These are phyloP conservation scores for Ursus arctos DNA, from an alignment of 2,113 vertebrate genomes.

Conservation along the genomic window DNA sequence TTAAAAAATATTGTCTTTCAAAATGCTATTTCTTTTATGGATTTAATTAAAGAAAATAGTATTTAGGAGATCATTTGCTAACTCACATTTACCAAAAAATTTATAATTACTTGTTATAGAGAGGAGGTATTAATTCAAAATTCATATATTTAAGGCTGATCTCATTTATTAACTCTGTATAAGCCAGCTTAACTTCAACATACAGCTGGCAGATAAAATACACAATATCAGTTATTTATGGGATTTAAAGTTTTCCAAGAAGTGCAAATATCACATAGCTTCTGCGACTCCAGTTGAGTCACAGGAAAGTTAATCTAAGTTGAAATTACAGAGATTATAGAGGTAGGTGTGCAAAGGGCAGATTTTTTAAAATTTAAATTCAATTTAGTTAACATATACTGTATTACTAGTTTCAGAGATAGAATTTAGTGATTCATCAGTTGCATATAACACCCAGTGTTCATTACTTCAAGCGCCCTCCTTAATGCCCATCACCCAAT, in stretches of 20 bases:
- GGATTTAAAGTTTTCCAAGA: neutral
- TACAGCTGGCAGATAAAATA: neutral
- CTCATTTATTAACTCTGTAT: neutral
- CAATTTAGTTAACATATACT: neutral
- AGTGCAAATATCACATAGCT: neutral
- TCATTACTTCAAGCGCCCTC: no score
- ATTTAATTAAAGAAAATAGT: neutral
- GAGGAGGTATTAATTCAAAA: no score
- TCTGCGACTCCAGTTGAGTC: neutral
- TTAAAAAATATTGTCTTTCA: neutral
- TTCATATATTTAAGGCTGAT: neutral
- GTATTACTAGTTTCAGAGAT: neutral
- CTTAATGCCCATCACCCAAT: no score
- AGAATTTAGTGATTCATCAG: neutral
- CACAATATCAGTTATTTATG: neutral
- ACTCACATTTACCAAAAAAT: neutral
- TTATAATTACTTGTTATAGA: neutral
- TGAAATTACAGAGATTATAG: neutral
- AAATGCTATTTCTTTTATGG: neutral
- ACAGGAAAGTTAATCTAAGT: neutral
- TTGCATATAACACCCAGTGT: no score
- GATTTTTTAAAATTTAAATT: neutral
- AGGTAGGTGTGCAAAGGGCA: neutral
- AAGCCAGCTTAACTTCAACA: neutral
- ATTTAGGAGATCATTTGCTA: neutral